Evolutionary conservation across 2,113 vertebrate genomes (phyloP), one percentile per base, ranked within the genome.

Genomic region (Dissostichus mawsoni): DNA sequence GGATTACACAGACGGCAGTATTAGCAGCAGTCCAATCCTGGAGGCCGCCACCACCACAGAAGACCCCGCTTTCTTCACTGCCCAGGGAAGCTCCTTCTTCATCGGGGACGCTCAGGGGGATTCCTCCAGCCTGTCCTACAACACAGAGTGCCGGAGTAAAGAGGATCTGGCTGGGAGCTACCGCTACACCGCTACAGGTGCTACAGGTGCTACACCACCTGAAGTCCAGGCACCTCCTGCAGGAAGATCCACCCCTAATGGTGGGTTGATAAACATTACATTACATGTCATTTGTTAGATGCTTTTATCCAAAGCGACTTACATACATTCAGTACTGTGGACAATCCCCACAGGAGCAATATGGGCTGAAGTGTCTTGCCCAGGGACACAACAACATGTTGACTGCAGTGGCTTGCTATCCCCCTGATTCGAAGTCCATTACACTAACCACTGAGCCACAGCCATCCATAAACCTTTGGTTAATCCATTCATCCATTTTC

Each of bases 31-130:
- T 55, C 81, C 89, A 1, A 3, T 81, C 8, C 74, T 44, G 6
- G 82, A 80, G 3, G 11, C 67, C 1, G 36, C 68, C 12, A 53
- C 13, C 8, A 18, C 80, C 0, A 20, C 69, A 13, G 81, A 77
- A 1, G 91, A 90, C 2, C 51, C 82, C 23, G 47, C 76, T 12
- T 95, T 93, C 41, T 10, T 91, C 78, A 94, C 92, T 0, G 93
- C 94, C n/a, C 85, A 80, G 29, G 92, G 80, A 45, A 80, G 81
- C 76, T 84, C 90, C 56, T 93, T 96, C 84, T 94, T 93, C 68
- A 91, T 91, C 0, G 79, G 91, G 0, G 94, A 94, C 1, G 90
- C 14, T 29, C 87, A 79, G 13, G 72, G 17, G 0, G 86, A 93
- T 18, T 78, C 80, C 76, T 83, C 88, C 91, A 83, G 23, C 0